A percentile compares a stretch with the other conserved stretches of the same genome.
phyloP scores from a whole-genome alignment of 2,113 vertebrate genomes.

The Coreoperca whiteheadi region DNA sequence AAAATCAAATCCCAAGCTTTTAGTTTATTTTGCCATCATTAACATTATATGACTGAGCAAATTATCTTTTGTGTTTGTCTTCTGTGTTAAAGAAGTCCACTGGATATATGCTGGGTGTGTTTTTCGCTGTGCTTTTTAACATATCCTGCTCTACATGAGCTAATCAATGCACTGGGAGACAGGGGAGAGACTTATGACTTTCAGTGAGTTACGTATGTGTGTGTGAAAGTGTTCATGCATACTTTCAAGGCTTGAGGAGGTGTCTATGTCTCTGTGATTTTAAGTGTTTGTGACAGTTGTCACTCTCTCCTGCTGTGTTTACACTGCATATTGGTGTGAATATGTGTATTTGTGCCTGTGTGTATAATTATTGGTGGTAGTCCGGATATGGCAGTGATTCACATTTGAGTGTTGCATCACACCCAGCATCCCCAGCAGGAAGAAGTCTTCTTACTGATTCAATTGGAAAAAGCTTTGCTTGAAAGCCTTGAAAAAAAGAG shows the following conservation, averaged over 20 bases:
- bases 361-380: constrained; percentile 49
- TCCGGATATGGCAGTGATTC: constrained; percentile 55
- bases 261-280: constrained; percentile 51
- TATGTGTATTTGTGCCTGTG: constrained; percentile 37
- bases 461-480: constrained; percentile 1
- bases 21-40: constrained; percentile 16
- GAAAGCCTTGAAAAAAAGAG: constrained; percentile 14
- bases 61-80: constrained; percentile 12
- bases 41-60: constrained; percentile 12
- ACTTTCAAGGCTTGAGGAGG: constrained; percentile 26
- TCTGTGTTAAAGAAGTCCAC: background rate
- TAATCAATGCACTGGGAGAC: constrained; percentile 39
- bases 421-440: constrained; percentile 31
- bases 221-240: constrained; percentile 24
- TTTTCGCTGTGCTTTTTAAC: background rate
- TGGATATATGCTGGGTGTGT: background rate
- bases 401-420: constrained; percentile 52
- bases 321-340: constrained; percentile 28
- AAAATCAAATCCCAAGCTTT: constrained; percentile 17
- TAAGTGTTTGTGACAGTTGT: constrained; percentile 55
- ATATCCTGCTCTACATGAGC: background rate
- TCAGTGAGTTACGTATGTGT: constrained; percentile 21
- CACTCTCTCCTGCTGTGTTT: constrained; percentile 59
- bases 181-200: constrained; percentile 19
- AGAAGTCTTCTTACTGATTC: constrained; percentile 38